Percentiles rank a stretch among this genome's conserved stretches.
phyloP scores from a whole-genome alignment of 1,140 invertebrate genomes.

The Drosophila prosaltans region DNA sequence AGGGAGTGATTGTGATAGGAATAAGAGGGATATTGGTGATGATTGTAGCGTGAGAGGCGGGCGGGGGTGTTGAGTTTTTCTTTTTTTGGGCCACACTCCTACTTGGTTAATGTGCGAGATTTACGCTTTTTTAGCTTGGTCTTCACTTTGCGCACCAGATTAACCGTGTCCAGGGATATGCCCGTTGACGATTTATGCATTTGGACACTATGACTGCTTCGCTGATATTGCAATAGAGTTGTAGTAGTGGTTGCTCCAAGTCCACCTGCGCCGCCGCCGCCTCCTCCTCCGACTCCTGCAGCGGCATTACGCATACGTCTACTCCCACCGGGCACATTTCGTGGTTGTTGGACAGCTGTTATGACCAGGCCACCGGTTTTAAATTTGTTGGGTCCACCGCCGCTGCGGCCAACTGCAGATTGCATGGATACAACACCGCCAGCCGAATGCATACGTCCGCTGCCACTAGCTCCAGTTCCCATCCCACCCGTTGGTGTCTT shows the following conservation, averaged over 20 bases:
- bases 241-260: background rate
- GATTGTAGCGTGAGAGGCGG: background rate
- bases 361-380: slow-evolving; percentile 86
- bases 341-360: slow-evolving; percentile 83
- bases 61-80: background rate
- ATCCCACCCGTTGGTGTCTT: slow-evolving; percentile 27
- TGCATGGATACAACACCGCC: slow-evolving; percentile 21
- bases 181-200: slow-evolving; percentile 38
- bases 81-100: background rate
- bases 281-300: slow-evolving; percentile 19
- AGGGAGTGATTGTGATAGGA: background rate
- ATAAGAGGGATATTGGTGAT: no score
- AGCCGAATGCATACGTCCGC: slow-evolving; percentile 36
- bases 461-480: background rate
- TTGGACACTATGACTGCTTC: slow-evolving; percentile 21
- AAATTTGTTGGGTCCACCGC: slow-evolving; percentile 80
- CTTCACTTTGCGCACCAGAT: slow-evolving; percentile 74
- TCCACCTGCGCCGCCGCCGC: background rate
- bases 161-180: slow-evolving; percentile 61
- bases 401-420: slow-evolving; percentile 7
- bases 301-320: slow-evolving; percentile 48
- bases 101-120: slow-evolving; percentile 57
- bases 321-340: slow-evolving; percentile 28
- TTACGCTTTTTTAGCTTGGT: slow-evolving; percentile 79
- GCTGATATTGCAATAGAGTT: slow-evolving; percentile 38